A percentile compares a stretch with the other conserved stretches of the same genome.
Evolutionary conservation across 2,888 invertebrate species (phyloP).

Genomic region (Pachycephus smyrnensis): DNA sequence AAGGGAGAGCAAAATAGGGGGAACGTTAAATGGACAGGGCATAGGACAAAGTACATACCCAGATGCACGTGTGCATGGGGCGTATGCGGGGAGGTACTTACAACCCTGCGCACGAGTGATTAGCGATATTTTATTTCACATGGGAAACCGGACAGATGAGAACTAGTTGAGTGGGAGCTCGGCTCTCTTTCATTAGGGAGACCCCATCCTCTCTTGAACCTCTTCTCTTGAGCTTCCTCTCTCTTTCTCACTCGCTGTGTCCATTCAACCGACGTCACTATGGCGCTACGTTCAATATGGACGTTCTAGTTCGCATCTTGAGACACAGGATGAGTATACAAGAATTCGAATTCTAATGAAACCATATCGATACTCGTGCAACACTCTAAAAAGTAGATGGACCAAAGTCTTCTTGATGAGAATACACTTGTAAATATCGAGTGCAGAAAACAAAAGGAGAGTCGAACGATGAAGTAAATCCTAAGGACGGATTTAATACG

Average conservation of each 20-base stretch:
- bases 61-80: slow-evolving; percentile 32
- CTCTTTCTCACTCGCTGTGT: slow-evolving; percentile 34
- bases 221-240: slow-evolving; percentile 24
- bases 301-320: neutral
- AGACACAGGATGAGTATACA: neutral
- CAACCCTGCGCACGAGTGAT: slow-evolving; percentile 63
- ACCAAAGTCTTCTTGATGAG: neutral
- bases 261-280: slow-evolving; percentile 42
- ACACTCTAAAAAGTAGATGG: neutral
- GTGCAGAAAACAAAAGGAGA: neutral
- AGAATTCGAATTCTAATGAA: neutral
- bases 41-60: slow-evolving; percentile 12
- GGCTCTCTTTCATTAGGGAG: slow-evolving; percentile 62
- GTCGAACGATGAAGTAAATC: neutral
- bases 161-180: slow-evolving; percentile 67
- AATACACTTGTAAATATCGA: neutral
- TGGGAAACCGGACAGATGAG: slow-evolving; percentile 67
- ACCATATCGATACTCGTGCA: neutral
- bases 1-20: slow-evolving; percentile 24
- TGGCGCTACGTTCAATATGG: slow-evolving; percentile 58
- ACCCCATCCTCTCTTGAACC: slow-evolving; percentile 37
- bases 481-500: neutral
- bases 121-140: slow-evolving; percentile 68
- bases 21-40: neutral
- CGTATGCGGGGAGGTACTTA: slow-evolving; percentile 44